Evolutionary conservation across 1,140 invertebrate species (phyloP), one percentile per base, ranked within the genome.

Genomic region (Brachionus rotundiformis): DNA sequence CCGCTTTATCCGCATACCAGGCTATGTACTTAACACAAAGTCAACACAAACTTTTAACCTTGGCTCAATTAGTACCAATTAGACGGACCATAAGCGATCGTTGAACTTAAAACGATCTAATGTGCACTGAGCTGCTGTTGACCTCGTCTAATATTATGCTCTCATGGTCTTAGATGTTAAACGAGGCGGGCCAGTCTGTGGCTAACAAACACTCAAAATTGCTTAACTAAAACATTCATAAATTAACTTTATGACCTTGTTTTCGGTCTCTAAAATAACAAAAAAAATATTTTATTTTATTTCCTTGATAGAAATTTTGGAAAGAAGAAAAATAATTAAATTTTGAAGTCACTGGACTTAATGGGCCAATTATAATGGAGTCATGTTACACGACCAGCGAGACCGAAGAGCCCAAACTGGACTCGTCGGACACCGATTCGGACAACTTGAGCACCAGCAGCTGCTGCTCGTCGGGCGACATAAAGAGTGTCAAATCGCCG

Each of bases 191-290:
- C n/a, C n/a, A n/a, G n/a, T n/a, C n/a, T n/a, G n/a, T n/a, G n/a
- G n/a, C n/a, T n/a, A n/a, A n/a, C n/a, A n/a, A n/a, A n/a, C n/a
- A n/a, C n/a, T n/a, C n/a, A n/a, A n/a, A n/a, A n/a, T n/a, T n/a
- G n/a, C n/a, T n/a, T 54, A 16, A 54, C 1, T 25, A 19, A 54
- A 23, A 54, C n/a, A 54, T 54, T 54, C 47, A 54, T 54, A 54
- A 54, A 54, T 54, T 54, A 54, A 54, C 47, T 54, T 54, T 54
- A 25, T 54, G 47, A 54, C 47, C 47, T 54, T 25, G 47, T 54
- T 54, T 54, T 54, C 16, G 19, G n/a, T 19, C 16, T 19, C 1
- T 39, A 39, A 10, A 2, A 54, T 19, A 54, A 54, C 19, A 54
- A 54, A 19, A n/a, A 25, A 54, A 19, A 19, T 54, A 19, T 19